Evolutionary conservation across 1,140 invertebrate genomes (phyloP).

Genomic region (Heliconius nattereri): DNA sequence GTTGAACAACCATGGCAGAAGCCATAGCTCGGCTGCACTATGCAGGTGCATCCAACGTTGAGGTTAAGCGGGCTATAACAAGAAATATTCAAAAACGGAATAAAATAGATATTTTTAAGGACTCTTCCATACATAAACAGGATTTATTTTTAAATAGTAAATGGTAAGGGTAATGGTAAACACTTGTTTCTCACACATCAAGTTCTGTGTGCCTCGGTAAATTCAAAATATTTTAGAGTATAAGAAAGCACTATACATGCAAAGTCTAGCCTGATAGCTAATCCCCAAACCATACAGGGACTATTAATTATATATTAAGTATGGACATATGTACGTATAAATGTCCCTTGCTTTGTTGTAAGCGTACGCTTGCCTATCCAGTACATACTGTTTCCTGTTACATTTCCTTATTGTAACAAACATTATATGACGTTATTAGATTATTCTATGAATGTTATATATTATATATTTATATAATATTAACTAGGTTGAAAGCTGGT

Average conservation of each 20-base stretch:
- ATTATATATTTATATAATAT: no score
- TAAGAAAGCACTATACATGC: neutral
- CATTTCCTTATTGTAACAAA: conserved; percentile 45
- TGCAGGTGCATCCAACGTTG: no score
- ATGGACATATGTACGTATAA: neutral
- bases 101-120: no score
- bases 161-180: no score
- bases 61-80: no score
- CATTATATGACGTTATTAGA: conserved; percentile 22
- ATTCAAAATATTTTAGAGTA: neutral
- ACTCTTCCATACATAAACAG: no score
- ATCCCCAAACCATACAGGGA: neutral
- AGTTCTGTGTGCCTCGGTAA: neutral
- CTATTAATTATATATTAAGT: neutral
- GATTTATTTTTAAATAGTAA: no score
- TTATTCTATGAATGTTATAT: conserved; percentile 23
- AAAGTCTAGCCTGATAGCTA: neutral
- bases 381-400: conserved; percentile 44
- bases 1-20: no score
- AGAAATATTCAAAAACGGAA: no score
- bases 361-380: conserved; percentile 6
- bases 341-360: conserved; percentile 20
- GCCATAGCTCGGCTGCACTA: no score
- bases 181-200: neutral
- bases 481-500: no score